These are phyloP conservation scores for Pantelozetes paolii DNA, from an alignment of 2,888 invertebrate species.

Conservation along the genomic window DNA sequence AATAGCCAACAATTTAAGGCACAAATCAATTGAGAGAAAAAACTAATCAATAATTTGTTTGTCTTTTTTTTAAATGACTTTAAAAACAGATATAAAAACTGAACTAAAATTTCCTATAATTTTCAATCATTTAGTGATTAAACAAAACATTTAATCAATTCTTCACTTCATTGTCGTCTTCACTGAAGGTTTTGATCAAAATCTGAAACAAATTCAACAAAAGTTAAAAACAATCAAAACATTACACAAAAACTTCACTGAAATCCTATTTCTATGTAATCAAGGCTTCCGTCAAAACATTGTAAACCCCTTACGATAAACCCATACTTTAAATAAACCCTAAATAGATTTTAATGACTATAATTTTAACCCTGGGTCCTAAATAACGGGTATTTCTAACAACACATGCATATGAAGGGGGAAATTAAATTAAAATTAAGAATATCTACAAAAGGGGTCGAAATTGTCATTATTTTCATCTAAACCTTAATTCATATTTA, in stretches of 20 bases:
- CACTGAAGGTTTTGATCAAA: conserved; percentile 21
- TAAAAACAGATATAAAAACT: no score
- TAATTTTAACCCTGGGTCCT: no score
- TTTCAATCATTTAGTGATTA: not conserved
- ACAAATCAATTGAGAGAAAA: not conserved
- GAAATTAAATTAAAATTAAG: no score
- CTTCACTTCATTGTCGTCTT: conserved; percentile 3
- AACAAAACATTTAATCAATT: not conserved
- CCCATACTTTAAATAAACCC: no score
- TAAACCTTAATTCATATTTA: no score
- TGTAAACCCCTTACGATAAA: no score
- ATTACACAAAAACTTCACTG: not conserved
- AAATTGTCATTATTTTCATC: no score
- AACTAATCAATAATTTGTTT: not conserved
- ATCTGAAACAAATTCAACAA: conserved; percentile 17
- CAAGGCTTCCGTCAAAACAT: no score
- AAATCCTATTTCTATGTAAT: no score
- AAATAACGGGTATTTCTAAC: no score
- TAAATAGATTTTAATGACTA: no score
- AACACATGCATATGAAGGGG: not conserved
- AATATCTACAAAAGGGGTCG: no score
- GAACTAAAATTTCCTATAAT: not conserved
- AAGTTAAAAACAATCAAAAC: not conserved
- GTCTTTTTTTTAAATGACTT: not conserved
- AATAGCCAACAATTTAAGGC: not conserved